Percentiles rank a stretch among this genome's conserved stretches.
phyloP scores from a whole-genome alignment of 1,140 invertebrate species.

The Thrips palmi region DNA sequence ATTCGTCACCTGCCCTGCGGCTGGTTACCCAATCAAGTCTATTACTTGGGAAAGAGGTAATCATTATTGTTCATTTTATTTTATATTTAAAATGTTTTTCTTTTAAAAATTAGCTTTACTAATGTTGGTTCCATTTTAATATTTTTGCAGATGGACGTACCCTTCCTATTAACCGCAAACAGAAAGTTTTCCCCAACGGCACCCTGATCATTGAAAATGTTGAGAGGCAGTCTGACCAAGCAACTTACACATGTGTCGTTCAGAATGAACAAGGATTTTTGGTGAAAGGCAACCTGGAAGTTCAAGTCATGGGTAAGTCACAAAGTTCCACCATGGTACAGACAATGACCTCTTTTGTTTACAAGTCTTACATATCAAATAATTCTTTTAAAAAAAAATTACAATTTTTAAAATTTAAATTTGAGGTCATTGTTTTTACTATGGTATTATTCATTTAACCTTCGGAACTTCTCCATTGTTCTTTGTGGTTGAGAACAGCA shows the following conservation, averaged over 20 bases:
- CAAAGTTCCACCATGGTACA: too few species aligned
- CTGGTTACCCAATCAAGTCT: conserved; percentile 83
- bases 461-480: too few species aligned
- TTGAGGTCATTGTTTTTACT: too few species aligned
- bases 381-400: too few species aligned
- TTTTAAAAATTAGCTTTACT: conserved; percentile 9
- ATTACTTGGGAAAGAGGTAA: conserved; percentile 79
- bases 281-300: conserved; percentile 67
- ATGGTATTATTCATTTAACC: too few species aligned
- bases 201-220: conserved; percentile 88
- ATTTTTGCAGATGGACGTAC: conserved; percentile 38
- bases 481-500: too few species aligned
- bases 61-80: conserved; percentile 16
- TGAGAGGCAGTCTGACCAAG: conserved; percentile 78
- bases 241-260: conserved; percentile 85
- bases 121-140: too few species aligned
- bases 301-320: conserved; percentile 92
- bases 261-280: conserved; percentile 77
- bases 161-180: conserved; percentile 85
- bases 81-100: conserved; percentile 1
- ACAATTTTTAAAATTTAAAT: too few species aligned
- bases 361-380: too few species aligned
- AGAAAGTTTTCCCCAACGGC: conserved; percentile 85
- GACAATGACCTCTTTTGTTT: too few species aligned
- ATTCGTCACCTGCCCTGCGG: conserved; percentile 78